Conservation (phyloP, 2,888 invertebrate genomes). For the Calephelis perditalis region DNA sequence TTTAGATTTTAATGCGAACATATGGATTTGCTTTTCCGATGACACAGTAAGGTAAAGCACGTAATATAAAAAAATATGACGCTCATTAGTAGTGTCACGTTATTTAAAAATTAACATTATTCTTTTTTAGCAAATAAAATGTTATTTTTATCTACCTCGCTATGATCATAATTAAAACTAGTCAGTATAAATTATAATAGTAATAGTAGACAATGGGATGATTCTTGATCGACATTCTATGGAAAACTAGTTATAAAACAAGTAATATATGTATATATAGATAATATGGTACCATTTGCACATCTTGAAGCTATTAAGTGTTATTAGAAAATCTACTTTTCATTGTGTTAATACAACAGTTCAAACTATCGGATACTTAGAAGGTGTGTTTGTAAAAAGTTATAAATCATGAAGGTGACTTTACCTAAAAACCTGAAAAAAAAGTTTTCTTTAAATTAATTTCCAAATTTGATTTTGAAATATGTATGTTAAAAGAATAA, state of each 20-base stretch:
- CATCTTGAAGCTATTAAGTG: neutral
- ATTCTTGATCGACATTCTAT: constrained; percentile 17
- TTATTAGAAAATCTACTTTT: neutral
- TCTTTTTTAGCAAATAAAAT: neutral
- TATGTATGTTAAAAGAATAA: neutral
- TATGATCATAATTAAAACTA: constrained; percentile 13
- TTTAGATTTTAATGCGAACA: neutral
- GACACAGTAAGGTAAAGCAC: neutral
- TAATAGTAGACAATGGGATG: constrained; percentile 22
- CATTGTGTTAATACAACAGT: too few relatives aligned
- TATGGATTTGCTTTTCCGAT: too few relatives aligned
- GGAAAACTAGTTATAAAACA: constrained; percentile 16
- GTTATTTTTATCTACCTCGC: constrained; percentile 7
- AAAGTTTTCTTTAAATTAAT: too few relatives aligned
- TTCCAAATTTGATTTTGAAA: neutral
- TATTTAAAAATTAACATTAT: too few relatives aligned
- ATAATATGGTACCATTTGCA: neutral
- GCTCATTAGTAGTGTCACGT: too few relatives aligned
- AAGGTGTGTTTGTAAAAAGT: too few relatives aligned
- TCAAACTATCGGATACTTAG: too few relatives aligned
- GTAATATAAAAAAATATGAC: too few relatives aligned
- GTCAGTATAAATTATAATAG: constrained; percentile 17
- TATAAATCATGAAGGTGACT: too few relatives aligned
- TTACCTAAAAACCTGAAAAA: too few relatives aligned
- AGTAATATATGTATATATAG: too few relatives aligned